Conservation (phyloP, 2,797 vertebrate species). For the Hemitrygon akajei region DNA sequence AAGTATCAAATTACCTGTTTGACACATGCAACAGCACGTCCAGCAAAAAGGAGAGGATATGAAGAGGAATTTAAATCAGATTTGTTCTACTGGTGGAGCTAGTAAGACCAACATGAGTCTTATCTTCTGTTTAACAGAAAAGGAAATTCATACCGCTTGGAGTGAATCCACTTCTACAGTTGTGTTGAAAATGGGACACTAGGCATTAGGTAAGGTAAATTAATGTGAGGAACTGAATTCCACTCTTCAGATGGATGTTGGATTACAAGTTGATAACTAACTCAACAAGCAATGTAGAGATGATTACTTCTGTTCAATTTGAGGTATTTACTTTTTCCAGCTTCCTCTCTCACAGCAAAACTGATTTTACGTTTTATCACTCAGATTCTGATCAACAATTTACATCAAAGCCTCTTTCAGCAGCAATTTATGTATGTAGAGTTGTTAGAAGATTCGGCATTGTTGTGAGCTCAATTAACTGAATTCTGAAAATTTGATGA, state of each 20-base stretch:
- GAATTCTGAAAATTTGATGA: not conserved
- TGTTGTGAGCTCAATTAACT: not conserved
- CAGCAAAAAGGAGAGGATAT: not conserved
- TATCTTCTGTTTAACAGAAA: not conserved
- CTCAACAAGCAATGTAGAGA: not conserved
- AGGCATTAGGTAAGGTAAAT: not conserved
- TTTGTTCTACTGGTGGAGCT: not conserved
- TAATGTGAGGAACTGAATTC: too few relatives aligned
- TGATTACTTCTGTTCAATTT: not conserved
- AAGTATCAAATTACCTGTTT: constrained; percentile 10
- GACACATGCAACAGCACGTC: not conserved
- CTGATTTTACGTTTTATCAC: not conserved
- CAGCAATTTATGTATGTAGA: not conserved
- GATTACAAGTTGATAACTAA: not conserved
- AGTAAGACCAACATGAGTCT: not conserved
- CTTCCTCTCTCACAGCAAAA: not conserved
- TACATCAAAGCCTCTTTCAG: not conserved
- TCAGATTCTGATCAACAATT: not conserved
- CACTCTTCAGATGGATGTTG: not conserved
- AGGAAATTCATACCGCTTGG: not conserved
- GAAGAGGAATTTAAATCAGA: constrained; percentile 34
- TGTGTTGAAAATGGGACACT: not conserved
- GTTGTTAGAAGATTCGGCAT: not conserved
- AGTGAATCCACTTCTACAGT: constrained; percentile 1
- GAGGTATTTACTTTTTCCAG: not conserved